Evolutionary conservation across 2,113 vertebrate genomes (phyloP), one percentile per base, ranked within the genome.

Genomic region (Apodemus sylvaticus): DNA sequence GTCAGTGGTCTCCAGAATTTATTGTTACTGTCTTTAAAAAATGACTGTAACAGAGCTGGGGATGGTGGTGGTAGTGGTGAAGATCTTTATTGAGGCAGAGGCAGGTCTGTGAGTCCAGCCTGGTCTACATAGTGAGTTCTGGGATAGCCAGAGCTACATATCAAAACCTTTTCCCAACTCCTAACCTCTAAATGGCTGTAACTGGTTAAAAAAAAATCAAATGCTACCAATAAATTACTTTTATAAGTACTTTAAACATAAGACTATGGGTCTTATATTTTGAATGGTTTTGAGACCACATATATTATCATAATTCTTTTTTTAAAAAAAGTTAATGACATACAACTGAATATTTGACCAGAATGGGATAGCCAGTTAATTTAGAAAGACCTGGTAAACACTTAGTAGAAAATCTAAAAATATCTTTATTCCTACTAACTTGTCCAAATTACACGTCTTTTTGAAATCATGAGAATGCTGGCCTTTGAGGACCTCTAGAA

Each of bases 221-320:
- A 70, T 70, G 10, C 22, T 24, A 55, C 36, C 26, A 86, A 58
- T 73, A 68, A 62, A 91, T 9, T 34, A 74, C 45, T 94, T 88
- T 88, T 81, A 58, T 7, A 36, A 66, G 29, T 31, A 66, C 34
- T 68, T 68, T 68, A 68, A 68, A 68, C 31, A 2, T 68, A 68
- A 68, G 13, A 68, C 66, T 16, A 11, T 29, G 58, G 48, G 71
- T 12, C 64, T 96, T 48, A 70, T 90, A 91, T 95, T 96, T 90
- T 94, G 55, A 96, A 45, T 94, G 93, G 53, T 95, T 94, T 96
- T 48, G 42, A 95, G 73, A 85, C 9, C 22, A 77, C 22, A 3
- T 53, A 17, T 91, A 42, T 53, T 83, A 83, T 14, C 93, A 26
- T 86, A 68, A n/a, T 93, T n/a, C 26, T 13, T 68, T 90, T 70